Conservation (phyloP, 1,140 invertebrate species). For the Saccostrea glomerata region DNA sequence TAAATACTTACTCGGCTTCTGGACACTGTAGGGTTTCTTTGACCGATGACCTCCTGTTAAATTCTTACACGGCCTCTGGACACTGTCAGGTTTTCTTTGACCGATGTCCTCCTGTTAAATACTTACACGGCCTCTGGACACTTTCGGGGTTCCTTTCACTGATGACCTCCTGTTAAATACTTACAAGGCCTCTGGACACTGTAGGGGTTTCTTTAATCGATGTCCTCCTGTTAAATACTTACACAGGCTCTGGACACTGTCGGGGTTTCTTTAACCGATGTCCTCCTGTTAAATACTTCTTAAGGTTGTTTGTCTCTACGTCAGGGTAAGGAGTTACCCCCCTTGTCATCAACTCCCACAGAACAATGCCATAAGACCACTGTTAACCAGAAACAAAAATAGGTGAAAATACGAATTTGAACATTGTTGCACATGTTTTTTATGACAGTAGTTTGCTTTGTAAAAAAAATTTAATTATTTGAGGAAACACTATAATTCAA, state of each 20-base stretch:
- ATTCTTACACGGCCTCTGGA: conserved; percentile 72
- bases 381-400: conserved; percentile 57
- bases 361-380: conserved; percentile 78
- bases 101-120: too few species aligned
- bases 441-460: too few species aligned
- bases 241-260: conserved; percentile 74
- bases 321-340: conserved; percentile 78
- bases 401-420: too few species aligned
- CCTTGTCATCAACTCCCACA: conserved; percentile 78
- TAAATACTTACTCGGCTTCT: conserved; percentile 68
- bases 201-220: conserved; percentile 68
- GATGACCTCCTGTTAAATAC: too few species aligned
- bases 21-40: conserved; percentile 73
- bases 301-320: conserved; percentile 66
- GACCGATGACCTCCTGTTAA: too few species aligned
- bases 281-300: conserved; percentile 65
- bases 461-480: too few species aligned
- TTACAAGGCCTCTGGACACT: conserved; percentile 73
- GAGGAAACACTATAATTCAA: too few species aligned
- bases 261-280: conserved; percentile 72
- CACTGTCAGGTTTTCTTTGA: conserved; percentile 70
- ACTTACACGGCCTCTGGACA: conserved; percentile 72
- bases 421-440: too few species aligned
- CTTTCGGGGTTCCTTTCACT: conserved; percentile 61
- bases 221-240: conserved; percentile 70